Conservation (phyloP, 2,113 vertebrate species). For the Microtus oregoni region DNA sequence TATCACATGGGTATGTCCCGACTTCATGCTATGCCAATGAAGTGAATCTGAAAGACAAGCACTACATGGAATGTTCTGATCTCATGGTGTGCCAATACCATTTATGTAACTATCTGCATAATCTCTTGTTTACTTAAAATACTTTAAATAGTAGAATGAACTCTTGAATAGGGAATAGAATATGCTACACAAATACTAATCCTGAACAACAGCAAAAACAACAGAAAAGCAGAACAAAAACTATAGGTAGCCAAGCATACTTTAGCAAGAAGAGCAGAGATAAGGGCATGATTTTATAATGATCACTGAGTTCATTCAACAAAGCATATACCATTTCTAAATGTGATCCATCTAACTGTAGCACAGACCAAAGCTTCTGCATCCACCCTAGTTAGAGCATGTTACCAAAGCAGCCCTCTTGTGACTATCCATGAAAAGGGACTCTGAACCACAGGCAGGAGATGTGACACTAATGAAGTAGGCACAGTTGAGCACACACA, state of each 20-base stretch:
- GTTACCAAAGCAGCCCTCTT: not conserved
- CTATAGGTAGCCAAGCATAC: not conserved
- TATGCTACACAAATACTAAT: not conserved
- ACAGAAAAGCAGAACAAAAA: not conserved
- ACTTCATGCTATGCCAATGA: not conserved
- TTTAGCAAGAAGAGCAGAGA: not conserved
- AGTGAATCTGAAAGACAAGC: not conserved
- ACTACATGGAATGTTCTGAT: not conserved
- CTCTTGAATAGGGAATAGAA: not conserved
- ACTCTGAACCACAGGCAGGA: not conserved
- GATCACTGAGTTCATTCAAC: not conserved
- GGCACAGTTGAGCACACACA: not conserved
- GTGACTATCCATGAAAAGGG: not conserved
- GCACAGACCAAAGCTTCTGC: not conserved
- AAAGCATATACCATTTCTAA: not conserved
- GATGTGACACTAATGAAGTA: too few species aligned
- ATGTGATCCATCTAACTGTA: not conserved
- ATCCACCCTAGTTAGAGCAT: not conserved
- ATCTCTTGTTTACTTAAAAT: not conserved
- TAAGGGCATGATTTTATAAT: not conserved
- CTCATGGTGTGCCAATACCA: not conserved
- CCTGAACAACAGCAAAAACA: not conserved
- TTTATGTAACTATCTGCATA: not conserved
- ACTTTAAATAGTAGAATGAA: not conserved
- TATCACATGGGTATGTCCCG: not conserved